These are phyloP conservation scores for Notarius quadriscutis DNA, from an alignment of 2,113 vertebrate species.

Conservation along the genomic window DNA sequence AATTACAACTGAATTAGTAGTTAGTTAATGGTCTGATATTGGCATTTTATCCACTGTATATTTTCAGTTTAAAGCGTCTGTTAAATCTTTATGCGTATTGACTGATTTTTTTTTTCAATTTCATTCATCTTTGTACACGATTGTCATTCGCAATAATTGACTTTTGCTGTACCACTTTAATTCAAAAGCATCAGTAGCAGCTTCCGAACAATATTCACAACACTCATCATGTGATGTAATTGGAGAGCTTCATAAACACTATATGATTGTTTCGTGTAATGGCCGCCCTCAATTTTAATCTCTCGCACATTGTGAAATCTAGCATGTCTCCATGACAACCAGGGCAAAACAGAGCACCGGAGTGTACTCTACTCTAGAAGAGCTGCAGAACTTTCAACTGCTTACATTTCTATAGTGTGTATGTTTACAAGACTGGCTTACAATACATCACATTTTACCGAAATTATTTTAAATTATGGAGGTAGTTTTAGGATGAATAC, in stretches of 20 bases:
- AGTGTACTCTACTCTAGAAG: background rate
- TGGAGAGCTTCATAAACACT: conserved; percentile 7
- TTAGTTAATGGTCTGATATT: background rate
- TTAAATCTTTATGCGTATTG: background rate
- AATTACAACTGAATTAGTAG: background rate
- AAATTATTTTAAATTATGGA: conserved; percentile 13
- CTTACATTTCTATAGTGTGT: conserved; percentile 1
- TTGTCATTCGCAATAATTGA: background rate
- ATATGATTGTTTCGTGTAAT: conserved; percentile 42
- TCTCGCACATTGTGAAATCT: conserved; percentile 36
- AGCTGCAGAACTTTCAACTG: conserved; percentile 3
- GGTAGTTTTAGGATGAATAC: conserved; percentile 24
- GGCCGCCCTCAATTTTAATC: conserved; percentile 37
- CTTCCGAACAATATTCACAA: conserved; percentile 3
- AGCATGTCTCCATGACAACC: conserved; percentile 47
- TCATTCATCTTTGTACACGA: background rate
- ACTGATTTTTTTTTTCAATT: background rate
- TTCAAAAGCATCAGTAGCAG: background rate
- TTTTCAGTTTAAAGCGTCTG: background rate
- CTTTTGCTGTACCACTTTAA: background rate
- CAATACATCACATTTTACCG: conserved; percentile 19
- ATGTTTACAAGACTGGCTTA: conserved; percentile 14
- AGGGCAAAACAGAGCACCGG: conserved; percentile 19
- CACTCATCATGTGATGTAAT: background rate
- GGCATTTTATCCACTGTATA: background rate